A percentile compares a stretch with the other conserved stretches of the same genome.
Evolutionary conservation across 2,888 invertebrate species (phyloP).

Genomic region (Diploptera punctata): DNA sequence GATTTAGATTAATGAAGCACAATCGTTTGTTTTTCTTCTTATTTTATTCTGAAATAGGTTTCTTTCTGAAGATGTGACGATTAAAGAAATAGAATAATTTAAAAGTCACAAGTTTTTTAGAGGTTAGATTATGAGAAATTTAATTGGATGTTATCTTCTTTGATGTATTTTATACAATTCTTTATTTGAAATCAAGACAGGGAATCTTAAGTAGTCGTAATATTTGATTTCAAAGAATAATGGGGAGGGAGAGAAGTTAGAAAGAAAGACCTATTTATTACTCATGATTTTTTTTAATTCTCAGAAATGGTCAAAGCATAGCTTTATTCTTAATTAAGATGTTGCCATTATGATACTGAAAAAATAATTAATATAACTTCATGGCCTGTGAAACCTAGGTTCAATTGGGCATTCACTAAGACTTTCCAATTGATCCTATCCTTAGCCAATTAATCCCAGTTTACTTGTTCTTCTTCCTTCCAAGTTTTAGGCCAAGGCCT

Average conservation of each 20-base stretch:
- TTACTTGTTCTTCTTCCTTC: too few relatives aligned
- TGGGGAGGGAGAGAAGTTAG: background rate
- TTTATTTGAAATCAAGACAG: constrained; percentile 1
- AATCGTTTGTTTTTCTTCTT: constrained; percentile 19
- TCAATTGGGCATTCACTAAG: too few relatives aligned
- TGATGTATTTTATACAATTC: constrained; percentile 28
- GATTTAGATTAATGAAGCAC: constrained; percentile 37
- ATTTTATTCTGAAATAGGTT: background rate
- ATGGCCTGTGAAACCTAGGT: too few relatives aligned
- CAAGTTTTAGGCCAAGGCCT: too few relatives aligned
- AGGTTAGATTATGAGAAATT: constrained; percentile 11
- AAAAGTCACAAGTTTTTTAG: background rate
- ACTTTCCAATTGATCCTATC: too few relatives aligned
- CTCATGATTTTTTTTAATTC: constrained; percentile 1
- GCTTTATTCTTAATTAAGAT: constrained; percentile 18
- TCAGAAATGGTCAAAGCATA: background rate
- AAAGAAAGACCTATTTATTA: background rate
- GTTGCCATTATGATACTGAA: too few relatives aligned
- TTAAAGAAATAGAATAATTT: background rate
- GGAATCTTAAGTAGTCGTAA: background rate
- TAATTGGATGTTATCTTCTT: constrained; percentile 37
- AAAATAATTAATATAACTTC: too few relatives aligned
- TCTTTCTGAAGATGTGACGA: background rate
- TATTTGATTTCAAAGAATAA: constrained; percentile 5
- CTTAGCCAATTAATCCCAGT: too few relatives aligned